These are phyloP conservation scores for Brachypteracias leptosomus DNA, from an alignment of 2,113 vertebrate genomes.

Conservation along the genomic window DNA sequence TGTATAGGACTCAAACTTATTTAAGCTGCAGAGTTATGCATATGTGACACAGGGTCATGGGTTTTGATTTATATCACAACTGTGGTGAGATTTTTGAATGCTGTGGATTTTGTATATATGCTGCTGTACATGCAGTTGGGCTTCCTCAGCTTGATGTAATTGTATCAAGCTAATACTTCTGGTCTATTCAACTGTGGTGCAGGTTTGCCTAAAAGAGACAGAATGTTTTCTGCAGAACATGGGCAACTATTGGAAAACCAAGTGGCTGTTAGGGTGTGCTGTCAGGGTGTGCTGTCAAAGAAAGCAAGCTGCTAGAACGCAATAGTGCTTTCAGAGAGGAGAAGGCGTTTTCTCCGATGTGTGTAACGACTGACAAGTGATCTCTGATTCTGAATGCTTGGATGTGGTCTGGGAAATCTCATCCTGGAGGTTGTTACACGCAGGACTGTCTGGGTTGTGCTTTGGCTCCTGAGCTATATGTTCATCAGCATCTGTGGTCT, in stretches of 20 bases:
- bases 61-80: not conserved
- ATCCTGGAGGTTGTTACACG: not conserved
- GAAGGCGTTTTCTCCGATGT: accelerated
- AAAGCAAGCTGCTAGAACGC: not conserved
- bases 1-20: not conserved
- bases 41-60: not conserved
- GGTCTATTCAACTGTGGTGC: not conserved
- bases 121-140: not conserved
- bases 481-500: not conserved
- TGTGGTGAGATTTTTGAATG: not conserved
- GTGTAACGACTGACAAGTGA: not conserved
- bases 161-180: not conserved
- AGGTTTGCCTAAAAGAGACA: not conserved
- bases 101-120: not conserved
- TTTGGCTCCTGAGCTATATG: not conserved
- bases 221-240: not conserved
- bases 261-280: not conserved
- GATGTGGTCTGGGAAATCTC: not conserved
- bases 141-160: not conserved
- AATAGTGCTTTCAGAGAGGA: not conserved
- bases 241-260: not conserved
- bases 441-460: not conserved
- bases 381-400: not conserved
- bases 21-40: not conserved
- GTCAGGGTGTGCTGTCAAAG: not conserved